Base-by-base conservation (phyloP, 2,888 invertebrate species). In the Platycnemis pennipes region DNA sequence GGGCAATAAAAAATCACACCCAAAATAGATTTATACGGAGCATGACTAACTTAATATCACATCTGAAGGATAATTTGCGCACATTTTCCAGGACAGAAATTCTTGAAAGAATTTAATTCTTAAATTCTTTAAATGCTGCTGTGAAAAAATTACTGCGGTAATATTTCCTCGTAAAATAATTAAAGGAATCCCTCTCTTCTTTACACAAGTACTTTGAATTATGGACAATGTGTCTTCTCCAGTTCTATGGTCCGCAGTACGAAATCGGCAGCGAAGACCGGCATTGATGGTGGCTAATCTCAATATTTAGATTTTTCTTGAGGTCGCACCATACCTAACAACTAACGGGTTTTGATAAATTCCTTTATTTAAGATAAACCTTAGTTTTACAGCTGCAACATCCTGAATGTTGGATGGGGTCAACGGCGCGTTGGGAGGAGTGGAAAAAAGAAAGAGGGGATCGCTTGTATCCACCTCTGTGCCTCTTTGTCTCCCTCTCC, bases 351-450 rank as follows among this genome's bases (percentile, higher is more conserved):
- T 77, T 77, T 77, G 77, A 77, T 4, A 37, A 26, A 77, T 77
- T 77, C 37, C 77, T 77, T 77, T 77, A 37, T 77, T 77, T 77
- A 13, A 77, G 77, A 77, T 77, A 77, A 77, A 77, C 8, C 77
- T 77, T 44, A 44, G 56, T 63, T 42, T 91, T 42, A 42, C 26
- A 44, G 22, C 56, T 44, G 44, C 69, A 44, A 37, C n/a, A 0
- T 69, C 63, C 44, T 69, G 69, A 16, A 69, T 91, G 56, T 91
- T 26, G 2, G n/a, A 69, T 56, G n/a, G 44, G 44, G 44, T 91
- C 69, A 69, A 91, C 91, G 91, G 91, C 56, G 44, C 91, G 44
- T 63, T 42, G 44, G 63, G 22, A 91, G 63, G n/a, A 56, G 44
- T 13, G 26, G 63, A 45, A 91, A 37, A n/a, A 77, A 37, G 77